These are phyloP conservation scores for Drosophila formosana DNA, from an alignment of 2,888 invertebrate species.

Conservation along the genomic window DNA sequence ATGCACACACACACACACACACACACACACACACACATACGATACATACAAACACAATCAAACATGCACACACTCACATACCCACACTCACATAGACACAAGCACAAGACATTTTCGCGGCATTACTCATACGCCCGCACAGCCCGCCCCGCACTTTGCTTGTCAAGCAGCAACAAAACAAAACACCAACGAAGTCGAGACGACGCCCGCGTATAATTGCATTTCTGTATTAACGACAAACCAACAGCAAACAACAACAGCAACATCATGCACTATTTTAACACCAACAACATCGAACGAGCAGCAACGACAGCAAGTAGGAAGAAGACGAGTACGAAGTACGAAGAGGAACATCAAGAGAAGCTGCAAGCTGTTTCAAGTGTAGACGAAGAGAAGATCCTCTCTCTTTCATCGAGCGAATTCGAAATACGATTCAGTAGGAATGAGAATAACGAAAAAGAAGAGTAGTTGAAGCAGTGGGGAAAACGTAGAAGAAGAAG, in stretches of 20 bases:
- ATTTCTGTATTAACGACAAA: constrained; percentile 72
- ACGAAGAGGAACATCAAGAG: constrained; percentile 14
- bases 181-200: constrained; percentile 76
- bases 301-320: constrained; percentile 42
- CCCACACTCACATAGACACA: constrained; percentile 5
- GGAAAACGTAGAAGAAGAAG: constrained; percentile 14
- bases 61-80: constrained; percentile 5
- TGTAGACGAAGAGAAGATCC: constrained; percentile 3
- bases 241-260: constrained; percentile 35
- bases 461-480: background rate
- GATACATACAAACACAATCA: constrained; percentile 7
- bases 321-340: constrained; percentile 12
- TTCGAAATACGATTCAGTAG: constrained; percentile 29
- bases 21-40: background rate
- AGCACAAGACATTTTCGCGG: constrained; percentile 41
- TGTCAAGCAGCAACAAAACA: constrained; percentile 74
- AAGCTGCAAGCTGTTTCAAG: constrained; percentile 43
- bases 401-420: constrained; percentile 27
- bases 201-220: constrained; percentile 76
- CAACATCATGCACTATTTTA: constrained; percentile 27
- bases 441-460: constrained; percentile 6
- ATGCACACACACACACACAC: constrained; percentile 18
- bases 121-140: constrained; percentile 52
- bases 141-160: constrained; percentile 73
- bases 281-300: constrained; percentile 24